Conservation (phyloP, 2,113 vertebrate species). For the Boleophthalmus pectinirostris region DNA sequence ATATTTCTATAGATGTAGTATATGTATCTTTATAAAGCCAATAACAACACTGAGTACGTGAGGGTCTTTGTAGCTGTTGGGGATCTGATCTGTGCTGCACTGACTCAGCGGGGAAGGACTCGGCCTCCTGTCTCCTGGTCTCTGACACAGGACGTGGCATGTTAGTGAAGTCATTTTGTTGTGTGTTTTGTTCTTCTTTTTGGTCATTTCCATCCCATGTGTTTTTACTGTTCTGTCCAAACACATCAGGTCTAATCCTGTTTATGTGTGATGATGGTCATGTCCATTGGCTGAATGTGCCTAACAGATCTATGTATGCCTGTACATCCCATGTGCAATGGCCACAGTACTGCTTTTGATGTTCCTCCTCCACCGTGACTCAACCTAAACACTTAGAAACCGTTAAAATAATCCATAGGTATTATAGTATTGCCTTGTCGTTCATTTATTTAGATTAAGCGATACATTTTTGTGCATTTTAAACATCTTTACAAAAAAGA, state of each 20-base stretch:
- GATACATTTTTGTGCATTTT: slow-evolving; percentile 19
- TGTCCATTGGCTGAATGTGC: slow-evolving; percentile 73
- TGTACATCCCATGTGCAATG: slow-evolving; percentile 71
- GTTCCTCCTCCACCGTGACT: slow-evolving; percentile 67
- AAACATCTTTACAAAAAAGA: slow-evolving; percentile 14
- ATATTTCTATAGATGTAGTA: too few relatives aligned
- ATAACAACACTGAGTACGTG: slow-evolving; percentile 9
- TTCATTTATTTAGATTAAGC: not conserved
- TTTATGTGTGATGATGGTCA: slow-evolving; percentile 72
- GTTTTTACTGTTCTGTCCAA: slow-evolving; percentile 68
- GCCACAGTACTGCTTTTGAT: slow-evolving; percentile 73
- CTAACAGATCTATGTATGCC: slow-evolving; percentile 66
- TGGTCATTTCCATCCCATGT: slow-evolving; percentile 68
- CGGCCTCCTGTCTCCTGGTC: slow-evolving; percentile 48
- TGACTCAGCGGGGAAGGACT: slow-evolving; percentile 28
- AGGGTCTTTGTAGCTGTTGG: slow-evolving; percentile 63
- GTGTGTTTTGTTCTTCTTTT: slow-evolving; percentile 54
- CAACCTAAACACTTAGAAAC: slow-evolving; percentile 24
- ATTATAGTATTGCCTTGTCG: not conserved
- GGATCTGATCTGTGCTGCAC: slow-evolving; percentile 47
- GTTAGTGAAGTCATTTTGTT: slow-evolving; percentile 66
- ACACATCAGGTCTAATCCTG: slow-evolving; percentile 72
- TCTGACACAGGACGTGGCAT: slow-evolving; percentile 66
- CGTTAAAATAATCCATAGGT: not conserved
- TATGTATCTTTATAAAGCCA: slow-evolving; percentile 65